Evolutionary conservation across 2,797 vertebrate species (phyloP).

Genomic region (Anguilla megastoma): DNA sequence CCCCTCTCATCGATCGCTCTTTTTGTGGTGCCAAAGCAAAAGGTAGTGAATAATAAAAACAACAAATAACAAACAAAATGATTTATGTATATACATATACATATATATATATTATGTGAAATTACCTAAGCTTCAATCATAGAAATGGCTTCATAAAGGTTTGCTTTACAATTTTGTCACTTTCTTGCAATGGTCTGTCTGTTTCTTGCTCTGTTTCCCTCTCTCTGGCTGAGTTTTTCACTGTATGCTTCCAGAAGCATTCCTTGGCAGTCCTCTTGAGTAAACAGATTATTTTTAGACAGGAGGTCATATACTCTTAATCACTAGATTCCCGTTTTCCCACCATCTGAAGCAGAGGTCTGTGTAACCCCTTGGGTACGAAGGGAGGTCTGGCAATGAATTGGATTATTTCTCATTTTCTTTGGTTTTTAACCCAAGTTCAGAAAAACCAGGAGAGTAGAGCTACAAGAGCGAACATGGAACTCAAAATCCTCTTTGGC

Average conservation of each 20-base stretch:
- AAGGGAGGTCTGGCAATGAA: not conserved
- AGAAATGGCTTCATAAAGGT: too few species aligned
- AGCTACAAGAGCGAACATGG: not conserved
- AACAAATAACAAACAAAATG: too few species aligned
- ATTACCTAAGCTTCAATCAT: too few species aligned
- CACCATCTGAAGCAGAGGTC: conserved; percentile 68
- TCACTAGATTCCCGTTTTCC: conserved; percentile 76
- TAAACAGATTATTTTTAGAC: conserved; percentile 89
- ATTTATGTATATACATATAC: too few species aligned
- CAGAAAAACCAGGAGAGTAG: not conserved
- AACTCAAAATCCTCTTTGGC: not conserved
- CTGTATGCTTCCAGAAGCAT: conserved; percentile 33
- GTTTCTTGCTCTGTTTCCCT: not conserved
- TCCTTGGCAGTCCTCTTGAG: conserved; percentile 80
- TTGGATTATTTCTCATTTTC: conserved; percentile 11
- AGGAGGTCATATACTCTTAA: conserved; percentile 79
- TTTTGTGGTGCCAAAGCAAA: too few species aligned
- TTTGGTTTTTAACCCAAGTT: not conserved
- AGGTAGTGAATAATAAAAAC: too few species aligned
- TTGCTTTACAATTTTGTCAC: too few species aligned
- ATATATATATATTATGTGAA: too few species aligned
- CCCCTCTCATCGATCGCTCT: not conserved
- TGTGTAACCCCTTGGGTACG: conserved; percentile 30
- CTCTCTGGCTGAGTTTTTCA: not conserved
- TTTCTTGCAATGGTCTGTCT: not conserved